Base-by-base conservation (phyloP, 2,113 vertebrate species). In the Oostethus manadensis region DNA sequence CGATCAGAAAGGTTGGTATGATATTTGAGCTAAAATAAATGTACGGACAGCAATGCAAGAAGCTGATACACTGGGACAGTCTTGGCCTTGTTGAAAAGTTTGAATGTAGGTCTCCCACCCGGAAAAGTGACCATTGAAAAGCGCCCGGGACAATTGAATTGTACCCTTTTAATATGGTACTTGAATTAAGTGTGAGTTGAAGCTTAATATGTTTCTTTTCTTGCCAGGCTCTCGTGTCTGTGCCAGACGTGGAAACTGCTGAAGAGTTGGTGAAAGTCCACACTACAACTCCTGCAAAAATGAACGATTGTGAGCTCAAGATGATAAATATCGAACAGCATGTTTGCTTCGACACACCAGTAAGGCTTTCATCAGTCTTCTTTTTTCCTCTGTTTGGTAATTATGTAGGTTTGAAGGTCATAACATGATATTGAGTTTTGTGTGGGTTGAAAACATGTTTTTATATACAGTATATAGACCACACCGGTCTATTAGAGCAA, bases 261-360 rank as follows among this genome's bases (percentile, higher is more conserved):
- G 16, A 80, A 29, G 85, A 86, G 48, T 73, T 87, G 1, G 70
- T 85, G 3, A 86, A 86, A 21, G 73, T 79, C 8, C 40, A 78
- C 68, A 15, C 10, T 1, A 71, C 75, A 0, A 68, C 13, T 0
- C 78, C 83, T 1, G 56, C 61, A 3, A 72, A 62, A 58, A 61
- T 87, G 0, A 42, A 71, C 0, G 64, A 74, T 38, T 26, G 16
- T 7, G 72, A 81, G 20, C 63, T 88, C 56, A 79, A 71, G 49
- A 66, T 84, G 14, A 44, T 13, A 0, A 57, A 33, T 2, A 5
- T 88, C 21, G 74, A 76, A 17, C 68, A 76, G 23, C 42, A 20
- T 1, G 8, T 84, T 13, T 14, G 73, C 54, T 64, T 76, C 35
- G 59, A 7, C 47, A 81, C 80, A 0, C 87, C 83, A 54, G 87